These are phyloP conservation scores for Ochlodes sylvanus DNA, from an alignment of 2,888 invertebrate species.

Conservation along the genomic window DNA sequence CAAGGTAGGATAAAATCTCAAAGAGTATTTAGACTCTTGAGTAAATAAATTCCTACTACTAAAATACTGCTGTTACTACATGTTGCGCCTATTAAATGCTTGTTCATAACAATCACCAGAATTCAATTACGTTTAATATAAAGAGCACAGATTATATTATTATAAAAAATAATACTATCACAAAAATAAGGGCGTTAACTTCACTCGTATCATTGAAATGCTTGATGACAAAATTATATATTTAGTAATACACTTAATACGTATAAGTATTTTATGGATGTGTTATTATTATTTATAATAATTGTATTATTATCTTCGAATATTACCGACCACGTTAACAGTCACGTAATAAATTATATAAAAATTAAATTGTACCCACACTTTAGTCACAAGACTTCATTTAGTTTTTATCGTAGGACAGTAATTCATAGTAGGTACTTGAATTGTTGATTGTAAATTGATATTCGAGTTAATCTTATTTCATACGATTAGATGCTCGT, in stretches of 20 bases:
- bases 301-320: background rate
- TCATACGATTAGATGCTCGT: too few species aligned
- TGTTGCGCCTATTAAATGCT: slow-evolving; percentile 4
- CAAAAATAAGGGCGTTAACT: background rate
- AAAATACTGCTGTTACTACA: background rate
- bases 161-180: slow-evolving; percentile 10
- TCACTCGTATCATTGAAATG: background rate
- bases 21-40: slow-evolving; percentile 1
- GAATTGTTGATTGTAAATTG: too few species aligned
- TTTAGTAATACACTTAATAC: background rate
- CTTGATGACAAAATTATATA: background rate
- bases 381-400: too few species aligned
- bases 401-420: too few species aligned
- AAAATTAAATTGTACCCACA: background rate
- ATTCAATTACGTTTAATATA: background rate
- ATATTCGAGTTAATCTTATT: too few species aligned
- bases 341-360: background rate
- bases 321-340: slow-evolving; percentile 30
- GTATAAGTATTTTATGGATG: background rate
- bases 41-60: slow-evolving; percentile 16
- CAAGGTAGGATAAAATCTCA: background rate
- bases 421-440: too few species aligned
- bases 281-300: background rate
- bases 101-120: slow-evolving; percentile 3
- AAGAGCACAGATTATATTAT: background rate